Percentiles rank a stretch among this genome's conserved stretches.
phyloP scores from a whole-genome alignment of 2,113 vertebrate genomes.

The Gila orcuttii region DNA sequence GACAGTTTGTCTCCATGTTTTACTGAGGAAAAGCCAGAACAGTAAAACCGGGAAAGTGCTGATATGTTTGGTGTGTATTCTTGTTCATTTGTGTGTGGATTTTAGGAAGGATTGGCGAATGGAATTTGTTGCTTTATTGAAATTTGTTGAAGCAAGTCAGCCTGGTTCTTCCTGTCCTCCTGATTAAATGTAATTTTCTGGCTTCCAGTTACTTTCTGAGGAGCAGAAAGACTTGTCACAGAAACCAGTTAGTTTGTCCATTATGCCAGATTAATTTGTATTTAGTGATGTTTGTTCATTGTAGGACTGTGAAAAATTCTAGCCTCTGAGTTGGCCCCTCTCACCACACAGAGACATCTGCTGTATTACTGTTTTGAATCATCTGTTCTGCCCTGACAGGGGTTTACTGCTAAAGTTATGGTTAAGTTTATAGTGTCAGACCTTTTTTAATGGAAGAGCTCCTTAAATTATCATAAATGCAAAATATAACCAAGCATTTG shows the following conservation, averaged over 20 bases:
- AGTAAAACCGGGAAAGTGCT: constrained; percentile 19
- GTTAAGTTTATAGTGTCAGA: neutral
- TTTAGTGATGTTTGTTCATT: neutral
- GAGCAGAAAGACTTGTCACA: neutral
- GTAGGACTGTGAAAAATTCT: neutral
- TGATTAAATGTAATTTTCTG: neutral
- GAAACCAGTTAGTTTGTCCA: neutral
- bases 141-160: neutral
- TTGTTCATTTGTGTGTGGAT: neutral
- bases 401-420: neutral
- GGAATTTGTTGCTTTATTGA: neutral
- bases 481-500: too few species aligned
- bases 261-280: neutral
- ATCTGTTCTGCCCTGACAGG: neutral
- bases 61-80: neutral
- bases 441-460: neutral
- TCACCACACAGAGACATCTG: neutral
- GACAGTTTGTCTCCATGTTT: constrained; percentile 29
- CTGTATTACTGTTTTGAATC: neutral
- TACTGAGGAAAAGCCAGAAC: constrained; percentile 21
- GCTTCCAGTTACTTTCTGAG: neutral
- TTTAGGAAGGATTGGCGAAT: neutral
- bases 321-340: neutral
- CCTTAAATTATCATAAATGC: neutral
- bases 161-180: neutral